Percentiles rank a stretch among this genome's conserved stretches.
Conservation (phyloP, 1,140 invertebrate species). For the Venustaconcha ellipsiformis region DNA sequence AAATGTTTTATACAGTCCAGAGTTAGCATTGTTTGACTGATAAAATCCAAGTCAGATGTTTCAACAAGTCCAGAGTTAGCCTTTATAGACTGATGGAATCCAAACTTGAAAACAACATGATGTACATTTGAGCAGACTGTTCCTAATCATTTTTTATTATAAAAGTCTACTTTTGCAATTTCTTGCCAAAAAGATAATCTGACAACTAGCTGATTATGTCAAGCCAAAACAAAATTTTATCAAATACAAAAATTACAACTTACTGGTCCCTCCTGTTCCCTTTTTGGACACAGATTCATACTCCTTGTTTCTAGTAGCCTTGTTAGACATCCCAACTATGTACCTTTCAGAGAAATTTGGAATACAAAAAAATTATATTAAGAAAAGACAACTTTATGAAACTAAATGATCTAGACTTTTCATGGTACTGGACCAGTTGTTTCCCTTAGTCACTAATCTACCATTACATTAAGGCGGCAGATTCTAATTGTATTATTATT, state of each 20-base stretch:
- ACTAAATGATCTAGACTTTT: background rate
- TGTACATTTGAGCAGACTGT: background rate
- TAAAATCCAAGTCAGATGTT: too few relatives aligned
- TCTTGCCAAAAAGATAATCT: too few relatives aligned
- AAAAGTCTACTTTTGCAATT: too few relatives aligned
- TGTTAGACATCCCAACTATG: conserved; percentile 44
- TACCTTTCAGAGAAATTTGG: conserved; percentile 35
- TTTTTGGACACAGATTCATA: conserved; percentile 52
- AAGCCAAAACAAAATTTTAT: too few relatives aligned
- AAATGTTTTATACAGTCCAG: too few relatives aligned
- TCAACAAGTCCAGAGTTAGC: too few relatives aligned
- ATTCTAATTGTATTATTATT: background rate
- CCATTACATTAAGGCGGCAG: background rate
- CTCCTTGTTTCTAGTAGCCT: conserved; percentile 42
- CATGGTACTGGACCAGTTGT: background rate
- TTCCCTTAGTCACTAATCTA: background rate
- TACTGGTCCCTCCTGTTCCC: conserved; percentile 61
- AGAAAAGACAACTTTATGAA: background rate
- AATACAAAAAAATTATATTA: background rate
- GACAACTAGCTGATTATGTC: too few relatives aligned
- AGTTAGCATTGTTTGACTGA: too few relatives aligned
- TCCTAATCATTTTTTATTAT: background rate
- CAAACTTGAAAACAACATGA: background rate
- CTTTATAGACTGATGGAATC: too few relatives aligned
- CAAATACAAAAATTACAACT: conserved; percentile 18